These are phyloP conservation scores for Cenopis cana DNA, from an alignment of 2,888 invertebrate genomes.

Conservation along the genomic window DNA sequence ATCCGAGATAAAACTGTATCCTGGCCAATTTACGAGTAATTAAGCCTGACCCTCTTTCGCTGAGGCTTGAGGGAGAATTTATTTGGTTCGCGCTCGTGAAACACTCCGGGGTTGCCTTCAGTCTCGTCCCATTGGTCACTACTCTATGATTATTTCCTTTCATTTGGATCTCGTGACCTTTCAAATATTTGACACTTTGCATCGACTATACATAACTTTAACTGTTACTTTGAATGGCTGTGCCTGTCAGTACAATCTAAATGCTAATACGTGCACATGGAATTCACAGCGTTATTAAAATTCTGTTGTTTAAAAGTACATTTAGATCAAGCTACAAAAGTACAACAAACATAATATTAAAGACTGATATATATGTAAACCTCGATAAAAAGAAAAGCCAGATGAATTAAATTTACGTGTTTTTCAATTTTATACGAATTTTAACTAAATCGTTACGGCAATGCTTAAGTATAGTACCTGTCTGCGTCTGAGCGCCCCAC, in stretches of 20 bases:
- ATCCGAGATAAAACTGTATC: conserved; percentile 75
- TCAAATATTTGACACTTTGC: background rate
- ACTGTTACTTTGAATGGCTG: background rate
- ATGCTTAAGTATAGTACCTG: conserved; percentile 35
- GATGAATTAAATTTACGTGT: conserved; percentile 46
- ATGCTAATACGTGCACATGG: too few species aligned
- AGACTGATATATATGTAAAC: too few species aligned
- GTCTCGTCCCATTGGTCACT: conserved; percentile 70
- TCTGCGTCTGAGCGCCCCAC: conserved; percentile 37
- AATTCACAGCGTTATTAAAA: too few species aligned
- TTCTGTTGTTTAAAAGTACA: too few species aligned
- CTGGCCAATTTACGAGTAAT: conserved; percentile 85
- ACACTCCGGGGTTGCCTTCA: conserved; percentile 69
- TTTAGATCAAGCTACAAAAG: too few species aligned
- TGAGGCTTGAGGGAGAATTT: conserved; percentile 79
- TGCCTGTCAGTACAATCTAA: background rate
- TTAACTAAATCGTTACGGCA: conserved; percentile 19
- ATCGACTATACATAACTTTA: background rate
- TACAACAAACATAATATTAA: too few species aligned
- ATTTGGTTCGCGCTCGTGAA: conserved; percentile 73
- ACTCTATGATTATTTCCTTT: conserved; percentile 68
- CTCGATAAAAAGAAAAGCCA: conserved; percentile 34
- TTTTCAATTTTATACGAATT: conserved; percentile 47
- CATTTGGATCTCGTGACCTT: conserved; percentile 55
- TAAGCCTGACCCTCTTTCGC: conserved; percentile 82